A percentile compares a stretch with the other conserved stretches of the same genome.
phyloP scores from a whole-genome alignment of 2,888 invertebrate genomes.

The Monochamus alternatus region DNA sequence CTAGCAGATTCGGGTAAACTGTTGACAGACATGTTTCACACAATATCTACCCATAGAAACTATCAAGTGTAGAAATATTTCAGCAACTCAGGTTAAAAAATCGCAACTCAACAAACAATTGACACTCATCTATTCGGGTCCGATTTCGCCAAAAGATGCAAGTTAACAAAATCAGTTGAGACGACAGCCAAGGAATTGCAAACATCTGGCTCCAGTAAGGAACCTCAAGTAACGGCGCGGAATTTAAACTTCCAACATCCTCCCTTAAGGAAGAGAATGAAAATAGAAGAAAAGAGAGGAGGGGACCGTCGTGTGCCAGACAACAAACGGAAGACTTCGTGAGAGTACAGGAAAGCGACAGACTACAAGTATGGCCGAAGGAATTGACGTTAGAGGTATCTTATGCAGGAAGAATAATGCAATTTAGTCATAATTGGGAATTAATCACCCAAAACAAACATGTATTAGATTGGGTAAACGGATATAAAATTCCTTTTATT shows the following conservation, averaged over 20 bases:
- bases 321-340: neutral
- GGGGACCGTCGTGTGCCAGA: neutral
- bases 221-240: too few relatives aligned
- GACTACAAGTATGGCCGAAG: neutral
- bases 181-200: neutral
- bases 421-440: neutral
- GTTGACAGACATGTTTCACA: slow-evolving; percentile 5
- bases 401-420: neutral
- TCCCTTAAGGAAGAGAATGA: too few relatives aligned
- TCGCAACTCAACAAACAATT: neutral
- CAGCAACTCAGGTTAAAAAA: slow-evolving; percentile 2
- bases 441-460: neutral
- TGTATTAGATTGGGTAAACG: neutral
- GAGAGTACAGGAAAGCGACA: neutral
- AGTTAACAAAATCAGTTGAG: neutral
- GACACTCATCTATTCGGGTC: too few relatives aligned
- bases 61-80: too few relatives aligned
- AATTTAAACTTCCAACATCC: too few relatives aligned
- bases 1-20: neutral
- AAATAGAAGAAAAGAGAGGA: too few relatives aligned
- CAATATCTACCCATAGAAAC: slow-evolving; percentile 5
- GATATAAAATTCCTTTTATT: neutral
- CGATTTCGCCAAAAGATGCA: too few relatives aligned
- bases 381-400: neutral
- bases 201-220: too few relatives aligned